A percentile compares a stretch with the other conserved stretches of the same genome.
Evolutionary conservation across 2,888 invertebrate species (phyloP).

Genomic region (Glaucopsyche alexis): DNA sequence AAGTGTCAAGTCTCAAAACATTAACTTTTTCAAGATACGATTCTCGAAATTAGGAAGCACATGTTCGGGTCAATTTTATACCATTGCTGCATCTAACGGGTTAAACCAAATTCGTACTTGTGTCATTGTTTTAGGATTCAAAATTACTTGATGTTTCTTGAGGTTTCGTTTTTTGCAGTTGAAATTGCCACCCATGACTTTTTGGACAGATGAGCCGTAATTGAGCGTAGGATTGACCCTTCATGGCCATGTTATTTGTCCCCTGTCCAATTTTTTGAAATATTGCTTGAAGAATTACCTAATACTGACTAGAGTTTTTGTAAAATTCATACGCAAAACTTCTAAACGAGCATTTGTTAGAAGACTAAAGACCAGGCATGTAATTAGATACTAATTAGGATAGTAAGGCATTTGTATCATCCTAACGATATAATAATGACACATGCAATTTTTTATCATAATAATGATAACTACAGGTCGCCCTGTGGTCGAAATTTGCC

Average conservation of each 20-base stretch:
- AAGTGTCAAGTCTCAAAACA: conserved; percentile 14
- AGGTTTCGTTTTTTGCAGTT: neutral
- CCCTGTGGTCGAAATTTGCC: too few relatives aligned
- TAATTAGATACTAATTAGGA: neutral
- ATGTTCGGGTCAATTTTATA: neutral
- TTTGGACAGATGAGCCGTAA: neutral
- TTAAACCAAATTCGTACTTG: neutral
- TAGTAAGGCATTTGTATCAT: neutral
- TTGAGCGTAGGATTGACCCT: neutral
- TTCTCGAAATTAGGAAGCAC: conserved; percentile 1
- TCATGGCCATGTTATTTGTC: neutral
- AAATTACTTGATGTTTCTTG: neutral
- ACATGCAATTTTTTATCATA: neutral
- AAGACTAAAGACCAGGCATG: neutral
- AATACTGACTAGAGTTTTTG: too few relatives aligned
- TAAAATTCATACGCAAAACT: too few relatives aligned
- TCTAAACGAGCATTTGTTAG: neutral
- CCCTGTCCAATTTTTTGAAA: too few relatives aligned
- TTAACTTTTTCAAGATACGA: neutral
- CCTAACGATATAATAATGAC: neutral
- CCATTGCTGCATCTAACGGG: neutral
- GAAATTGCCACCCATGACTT: conserved; percentile 3
- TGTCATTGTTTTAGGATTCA: neutral
- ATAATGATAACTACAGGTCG: neutral
- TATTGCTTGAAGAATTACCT: too few relatives aligned